Base-by-base conservation (phyloP, 1,140 invertebrate species). In the Drosophila rufa region DNA sequence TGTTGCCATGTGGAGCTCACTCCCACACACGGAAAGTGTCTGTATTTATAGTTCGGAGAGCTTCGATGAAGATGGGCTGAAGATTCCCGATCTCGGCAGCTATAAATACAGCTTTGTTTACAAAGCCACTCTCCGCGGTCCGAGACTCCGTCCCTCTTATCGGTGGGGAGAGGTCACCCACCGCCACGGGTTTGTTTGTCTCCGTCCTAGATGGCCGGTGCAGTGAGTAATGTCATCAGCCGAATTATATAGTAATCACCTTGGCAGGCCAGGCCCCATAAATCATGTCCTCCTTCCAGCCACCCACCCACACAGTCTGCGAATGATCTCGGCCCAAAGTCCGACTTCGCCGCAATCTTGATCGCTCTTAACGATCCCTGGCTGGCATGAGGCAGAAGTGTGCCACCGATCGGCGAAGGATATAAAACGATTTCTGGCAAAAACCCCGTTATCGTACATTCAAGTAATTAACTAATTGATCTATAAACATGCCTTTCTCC, bases 201-300 rank as follows among this genome's bases (percentile, higher is more conserved):
- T 50, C 48, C 50, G 73, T 69, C 55, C 56, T 47, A 60, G 38
- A 82, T 82, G 53, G 53, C 4, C 19, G 3, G 75, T 64, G 75
- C 81, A 82, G 80, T 84, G 69, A 53, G 61, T 68, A 68, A 70
- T 70, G 46, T 74, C 78, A 84, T 85, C 78, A 84, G 42, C 74
- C 74, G 42, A 80, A 76, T 48, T 71, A 38, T 77, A 57, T 38
- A 43, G 45, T 43, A 43, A 30, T 60, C 67, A 60, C 67, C 53
- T 60, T 73, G 27, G n/a, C 7, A 5, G 53, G 17, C 45, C 30
- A 2, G 64, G 12, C 36, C 19, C 69, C 38, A 60, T 60, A 60
- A 74, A 74, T 73, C 40, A 60, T 51, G 64, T 7, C 47, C 38
- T 55, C 17, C 19, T 47, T 56, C 7, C 27, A 33, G n/a, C 12